Base-by-base conservation (phyloP, 1,140 invertebrate genomes). In the Drepana arcuata region DNA sequence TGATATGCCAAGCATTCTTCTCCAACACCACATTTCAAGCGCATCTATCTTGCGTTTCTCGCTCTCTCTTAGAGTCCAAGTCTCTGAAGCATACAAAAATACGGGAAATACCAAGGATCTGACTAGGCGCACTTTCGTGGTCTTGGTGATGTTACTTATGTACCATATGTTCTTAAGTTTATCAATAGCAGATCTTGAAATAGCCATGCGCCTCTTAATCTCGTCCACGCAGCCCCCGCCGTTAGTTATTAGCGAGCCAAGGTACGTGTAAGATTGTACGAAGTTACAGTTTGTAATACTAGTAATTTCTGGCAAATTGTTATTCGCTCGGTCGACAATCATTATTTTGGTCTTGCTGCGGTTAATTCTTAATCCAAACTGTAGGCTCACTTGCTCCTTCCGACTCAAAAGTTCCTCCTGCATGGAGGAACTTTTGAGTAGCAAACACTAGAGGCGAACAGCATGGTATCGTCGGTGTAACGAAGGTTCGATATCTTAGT, bases 351-450 rank as follows among this genome's bases (percentile, higher is more conserved):
- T 51, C 28, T 51, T 46, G 7, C 7, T 13, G 14, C 35, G 34
- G 27, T 42, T 51, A 9, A 51, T 46, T 26, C 32, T 46, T 2
- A 51, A 12, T 2, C 43, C 35, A 32, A 46, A 51, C 16, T 14
- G 30, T 1, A 40, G 29, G 18, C 40, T 51, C 0, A 43, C 16
- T 7, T 3, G 11, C 33, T 42, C 48, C 38, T 39, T n/a, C n/a
- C n/a, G n/a, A n/a, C n/a, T n/a, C n/a, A n/a, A n/a, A n/a, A n/a
- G n/a, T n/a, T n/a, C n/a, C n/a, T 35, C 16, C 16, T 41, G 7
- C 4, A 16, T 6, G 46, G 39, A 11, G 46, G 32, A 11, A 32
- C 33, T 30, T 42, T 18, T 9, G 35, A 24, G 10, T 24, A 18
- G 2, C 12, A n/a, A 16, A 10, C 11, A 32, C 28, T 43, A 18